Conservation (phyloP, 2,113 vertebrate species). For the Aviceda subcristata region DNA sequence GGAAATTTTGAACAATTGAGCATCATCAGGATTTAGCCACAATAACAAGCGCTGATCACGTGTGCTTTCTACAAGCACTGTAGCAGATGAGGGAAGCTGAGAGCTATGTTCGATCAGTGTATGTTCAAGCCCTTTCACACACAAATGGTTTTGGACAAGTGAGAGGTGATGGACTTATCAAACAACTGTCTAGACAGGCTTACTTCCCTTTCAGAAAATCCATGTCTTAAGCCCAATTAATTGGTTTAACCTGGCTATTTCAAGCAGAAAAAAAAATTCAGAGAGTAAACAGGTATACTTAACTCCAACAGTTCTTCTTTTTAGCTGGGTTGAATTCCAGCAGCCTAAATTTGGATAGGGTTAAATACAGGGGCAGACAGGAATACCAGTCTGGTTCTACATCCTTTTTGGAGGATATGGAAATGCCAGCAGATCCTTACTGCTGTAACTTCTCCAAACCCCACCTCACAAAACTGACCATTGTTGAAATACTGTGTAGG, state of each 20-base stretch:
- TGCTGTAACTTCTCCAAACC: background rate
- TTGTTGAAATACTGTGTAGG: background rate
- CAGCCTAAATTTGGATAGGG: background rate
- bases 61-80: background rate
- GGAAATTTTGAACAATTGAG: conserved; percentile 48
- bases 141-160: conserved; percentile 45
- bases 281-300: background rate
- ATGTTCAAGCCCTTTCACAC: conserved; percentile 25
- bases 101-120: background rate
- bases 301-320: background rate
- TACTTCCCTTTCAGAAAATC: conserved; percentile 36
- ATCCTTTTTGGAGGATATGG: background rate
- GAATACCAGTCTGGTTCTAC: background rate
- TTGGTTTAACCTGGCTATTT: conserved; percentile 1
- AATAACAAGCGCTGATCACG: conserved; percentile 42
- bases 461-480: background rate
- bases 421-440: background rate
- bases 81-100: conserved; percentile 13
- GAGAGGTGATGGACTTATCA: conserved; percentile 25
- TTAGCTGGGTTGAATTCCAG: background rate
- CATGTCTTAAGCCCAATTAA: background rate
- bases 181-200: conserved; percentile 63
- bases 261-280: background rate
- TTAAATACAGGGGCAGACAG: background rate
- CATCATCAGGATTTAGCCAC: conserved; percentile 40